A percentile compares a stretch with the other conserved stretches of the same genome.
phyloP scores from a whole-genome alignment of 2,888 invertebrate genomes.

The Drosophila mulleri region DNA sequence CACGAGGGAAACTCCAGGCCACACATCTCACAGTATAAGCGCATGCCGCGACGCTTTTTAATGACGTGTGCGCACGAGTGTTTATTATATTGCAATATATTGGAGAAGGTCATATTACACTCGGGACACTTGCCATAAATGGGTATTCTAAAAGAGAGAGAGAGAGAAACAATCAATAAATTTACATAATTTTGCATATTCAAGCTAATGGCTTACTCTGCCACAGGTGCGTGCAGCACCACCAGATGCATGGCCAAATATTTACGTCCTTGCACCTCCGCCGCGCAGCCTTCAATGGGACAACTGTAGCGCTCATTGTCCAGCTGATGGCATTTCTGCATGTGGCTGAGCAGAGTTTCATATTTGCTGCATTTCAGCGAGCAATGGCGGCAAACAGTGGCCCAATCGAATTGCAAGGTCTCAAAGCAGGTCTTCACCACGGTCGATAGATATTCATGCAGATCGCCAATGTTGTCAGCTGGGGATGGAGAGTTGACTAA shows the following conservation, averaged over 20 bases:
- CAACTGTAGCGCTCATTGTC: conserved; percentile 63
- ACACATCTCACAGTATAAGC: conserved; percentile 76
- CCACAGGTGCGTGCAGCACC: conserved; percentile 76
- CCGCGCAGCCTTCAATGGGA: conserved; percentile 60
- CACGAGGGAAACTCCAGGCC: conserved; percentile 79
- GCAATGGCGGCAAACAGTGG: conserved; percentile 68
- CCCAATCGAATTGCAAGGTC: conserved; percentile 68
- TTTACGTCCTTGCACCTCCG: conserved; percentile 48
- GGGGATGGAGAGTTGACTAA: background rate
- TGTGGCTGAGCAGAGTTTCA: conserved; percentile 64
- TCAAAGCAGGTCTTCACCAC: conserved; percentile 73
- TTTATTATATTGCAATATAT: conserved; percentile 81
- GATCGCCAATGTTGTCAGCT: conserved; percentile 61
- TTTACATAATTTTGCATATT: background rate
- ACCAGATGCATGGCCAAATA: conserved; percentile 80
- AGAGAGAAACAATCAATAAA: background rate
- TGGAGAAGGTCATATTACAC: conserved; percentile 79
- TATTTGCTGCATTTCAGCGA: conserved; percentile 52
- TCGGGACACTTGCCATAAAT: conserved; percentile 78
- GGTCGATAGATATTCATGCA: conserved; percentile 67
- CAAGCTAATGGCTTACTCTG: conserved; percentile 56
- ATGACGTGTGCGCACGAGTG: conserved; percentile 81
- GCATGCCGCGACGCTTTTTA: conserved; percentile 66
- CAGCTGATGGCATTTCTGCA: conserved; percentile 44
- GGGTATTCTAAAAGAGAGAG: conserved; percentile 41